Evolutionary conservation across 1,140 invertebrate genomes (phyloP).

Genomic region (Pantala flavescens): DNA sequence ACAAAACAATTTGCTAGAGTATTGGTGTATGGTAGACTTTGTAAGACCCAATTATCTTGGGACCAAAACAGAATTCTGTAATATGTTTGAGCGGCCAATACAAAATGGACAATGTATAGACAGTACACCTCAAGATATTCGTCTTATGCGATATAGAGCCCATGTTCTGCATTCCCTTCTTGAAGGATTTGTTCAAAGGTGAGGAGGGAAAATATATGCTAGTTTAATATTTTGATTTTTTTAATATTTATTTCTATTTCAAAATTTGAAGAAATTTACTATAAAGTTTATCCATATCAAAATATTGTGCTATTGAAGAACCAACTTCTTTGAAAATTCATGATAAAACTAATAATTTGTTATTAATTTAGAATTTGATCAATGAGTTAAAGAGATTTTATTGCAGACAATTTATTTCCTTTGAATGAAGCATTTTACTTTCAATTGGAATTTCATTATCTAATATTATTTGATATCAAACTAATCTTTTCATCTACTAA

Average conservation of each 20-base stretch:
- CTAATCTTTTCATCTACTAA: no score
- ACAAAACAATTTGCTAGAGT: conserved; percentile 93
- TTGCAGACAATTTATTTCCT: no score
- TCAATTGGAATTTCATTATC: no score
- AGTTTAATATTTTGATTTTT: conserved; percentile 14
- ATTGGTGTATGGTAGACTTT: conserved; percentile 96
- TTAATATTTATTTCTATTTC: conserved; percentile 13
- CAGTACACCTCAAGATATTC: conserved; percentile 78
- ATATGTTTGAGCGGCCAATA: conserved; percentile 92
- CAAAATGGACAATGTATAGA: conserved; percentile 91
- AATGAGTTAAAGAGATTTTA: no score
- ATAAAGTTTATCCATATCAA: no score
- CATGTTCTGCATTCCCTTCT: conserved; percentile 82
- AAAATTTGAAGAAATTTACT: not conserved
- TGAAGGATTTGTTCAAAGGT: conserved; percentile 83
- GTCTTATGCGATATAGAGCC: conserved; percentile 78
- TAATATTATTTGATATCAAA: no score
- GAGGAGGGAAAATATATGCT: conserved; percentile 20
- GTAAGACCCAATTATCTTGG: conserved; percentile 87
- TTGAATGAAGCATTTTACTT: no score
- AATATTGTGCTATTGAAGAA: not conserved
- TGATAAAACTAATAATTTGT: no score
- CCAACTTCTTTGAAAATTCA: no score
- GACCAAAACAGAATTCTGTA: conserved; percentile 85
- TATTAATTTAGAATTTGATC: no score